Evolutionary conservation across 2,888 invertebrate species (phyloP).

Genomic region (Glaucopsyche alexis): DNA sequence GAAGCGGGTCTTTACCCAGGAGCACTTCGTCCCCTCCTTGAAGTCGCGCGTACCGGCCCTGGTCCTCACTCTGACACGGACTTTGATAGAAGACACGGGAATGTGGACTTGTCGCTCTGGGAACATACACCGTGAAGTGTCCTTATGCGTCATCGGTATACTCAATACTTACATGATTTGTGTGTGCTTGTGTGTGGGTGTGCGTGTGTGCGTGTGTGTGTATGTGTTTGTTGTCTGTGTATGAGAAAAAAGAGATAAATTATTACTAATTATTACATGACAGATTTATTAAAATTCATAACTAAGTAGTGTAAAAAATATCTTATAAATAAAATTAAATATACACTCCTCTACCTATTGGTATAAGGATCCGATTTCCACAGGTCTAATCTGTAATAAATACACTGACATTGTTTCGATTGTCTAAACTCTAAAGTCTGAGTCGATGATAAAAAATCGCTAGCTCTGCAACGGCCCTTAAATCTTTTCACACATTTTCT

Average conservation of each 20-base stretch:
- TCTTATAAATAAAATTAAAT: too few relatives aligned
- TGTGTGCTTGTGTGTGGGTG: background rate
- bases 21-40: constrained; percentile 48
- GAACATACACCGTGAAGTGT: constrained; percentile 44
- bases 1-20: constrained; percentile 55
- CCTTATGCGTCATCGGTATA: constrained; percentile 62
- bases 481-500: background rate
- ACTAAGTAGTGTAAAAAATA: too few relatives aligned
- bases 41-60: constrained; percentile 49
- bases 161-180: background rate
- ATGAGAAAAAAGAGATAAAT: too few relatives aligned
- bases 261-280: too few relatives aligned
- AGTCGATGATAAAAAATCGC: background rate
- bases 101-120: constrained; percentile 59
- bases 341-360: too few relatives aligned
- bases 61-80: constrained; percentile 49
- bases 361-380: too few relatives aligned
- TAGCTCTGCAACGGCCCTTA: background rate
- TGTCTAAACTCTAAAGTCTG: too few relatives aligned
- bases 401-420: too few relatives aligned
- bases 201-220: background rate
- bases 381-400: too few relatives aligned
- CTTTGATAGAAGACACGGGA: constrained; percentile 55
- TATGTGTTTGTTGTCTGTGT: too few relatives aligned
- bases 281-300: too few relatives aligned